Percentiles rank a stretch among this genome's conserved stretches.
These are phyloP conservation scores for Ceratothoa steindachneri DNA, from an alignment of 2,888 invertebrate genomes.

Conservation along the genomic window DNA sequence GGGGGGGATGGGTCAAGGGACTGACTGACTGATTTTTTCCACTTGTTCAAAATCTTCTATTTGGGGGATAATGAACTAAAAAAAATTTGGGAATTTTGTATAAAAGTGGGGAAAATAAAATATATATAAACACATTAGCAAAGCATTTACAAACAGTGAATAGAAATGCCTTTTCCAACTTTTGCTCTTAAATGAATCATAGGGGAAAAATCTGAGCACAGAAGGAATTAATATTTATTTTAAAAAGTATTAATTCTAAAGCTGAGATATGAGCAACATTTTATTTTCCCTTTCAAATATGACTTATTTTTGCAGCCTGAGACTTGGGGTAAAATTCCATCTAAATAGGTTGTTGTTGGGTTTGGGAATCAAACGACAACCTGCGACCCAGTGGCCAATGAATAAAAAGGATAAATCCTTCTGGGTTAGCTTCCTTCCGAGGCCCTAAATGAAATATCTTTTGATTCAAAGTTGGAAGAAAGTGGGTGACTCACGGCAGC, in stretches of 20 bases:
- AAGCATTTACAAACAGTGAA: neutral
- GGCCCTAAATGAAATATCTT: neutral
- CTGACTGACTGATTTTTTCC: too few species aligned
- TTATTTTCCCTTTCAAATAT: neutral
- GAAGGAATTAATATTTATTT: neutral
- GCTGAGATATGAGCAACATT: neutral
- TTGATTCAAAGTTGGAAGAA: neutral
- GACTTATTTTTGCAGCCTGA: neutral
- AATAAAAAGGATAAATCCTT: neutral
- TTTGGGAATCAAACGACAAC: neutral
- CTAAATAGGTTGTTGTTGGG: neutral
- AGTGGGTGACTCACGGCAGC: too few species aligned
- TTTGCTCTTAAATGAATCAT: neutral
- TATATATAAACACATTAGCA: neutral
- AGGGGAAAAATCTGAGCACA: neutral
- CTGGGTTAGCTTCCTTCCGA: neutral
- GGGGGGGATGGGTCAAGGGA: too few species aligned
- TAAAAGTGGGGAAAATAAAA: neutral
- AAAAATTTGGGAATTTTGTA: too few species aligned
- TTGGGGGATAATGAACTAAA: too few species aligned
- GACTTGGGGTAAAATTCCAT: neutral
- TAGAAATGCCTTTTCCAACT: neutral
- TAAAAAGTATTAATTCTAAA: neutral
- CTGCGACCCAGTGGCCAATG: neutral
- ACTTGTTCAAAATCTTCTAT: too few species aligned